Evolutionary conservation across 1,140 invertebrate genomes (phyloP), one percentile per base, ranked within the genome.

Genomic region (Drosophila insularis): DNA sequence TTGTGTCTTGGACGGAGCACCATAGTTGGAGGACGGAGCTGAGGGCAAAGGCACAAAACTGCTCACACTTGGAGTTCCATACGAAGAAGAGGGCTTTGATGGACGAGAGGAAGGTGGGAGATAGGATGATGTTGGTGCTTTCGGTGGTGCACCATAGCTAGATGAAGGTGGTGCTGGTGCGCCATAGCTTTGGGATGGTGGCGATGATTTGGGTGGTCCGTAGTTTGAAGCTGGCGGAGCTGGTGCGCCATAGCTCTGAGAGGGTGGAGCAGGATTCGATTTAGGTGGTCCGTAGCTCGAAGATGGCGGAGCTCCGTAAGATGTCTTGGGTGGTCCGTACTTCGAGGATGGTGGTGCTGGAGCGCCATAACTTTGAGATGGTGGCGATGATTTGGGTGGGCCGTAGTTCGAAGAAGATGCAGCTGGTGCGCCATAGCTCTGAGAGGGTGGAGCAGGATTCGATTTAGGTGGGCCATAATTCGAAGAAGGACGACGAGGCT

Each of bases 361-460:
- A 0, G 93, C 90, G 0, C 93, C 93, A 65, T 93, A 93, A 54
- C 72, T 93, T 2, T 76, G 70, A 21, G 70, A 75, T 43, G 90
- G 89, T 3, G 78, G 65, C 53, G 91, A 87, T 55, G 90, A 81
- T 43, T 86, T 86, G 0, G 91, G 91, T 10, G 85, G 77, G 23
- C 80, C 89, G 56, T 82, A 89, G 35, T 71, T 89, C 8, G 73
- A 67, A 61, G 91, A 91, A 19, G 93, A 93, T 21, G 77, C 68
- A 4, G 64, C 78, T 4, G 63, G 53, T 4, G 60, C 55, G 0
- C 55, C 55, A 58, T 58, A 58, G 31, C 55, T 58, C 19, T 19
- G 43, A 21, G 91, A 91, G 21, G 93, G 93, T 21, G 77, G 70
- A 6, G 62, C 78, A 7, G 63, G 8, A 11, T 37, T 11, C 11